A percentile compares a stretch with the other conserved stretches of the same genome.
Conservation (phyloP, 2,888 invertebrate species). For the Tetropium fuscum region DNA sequence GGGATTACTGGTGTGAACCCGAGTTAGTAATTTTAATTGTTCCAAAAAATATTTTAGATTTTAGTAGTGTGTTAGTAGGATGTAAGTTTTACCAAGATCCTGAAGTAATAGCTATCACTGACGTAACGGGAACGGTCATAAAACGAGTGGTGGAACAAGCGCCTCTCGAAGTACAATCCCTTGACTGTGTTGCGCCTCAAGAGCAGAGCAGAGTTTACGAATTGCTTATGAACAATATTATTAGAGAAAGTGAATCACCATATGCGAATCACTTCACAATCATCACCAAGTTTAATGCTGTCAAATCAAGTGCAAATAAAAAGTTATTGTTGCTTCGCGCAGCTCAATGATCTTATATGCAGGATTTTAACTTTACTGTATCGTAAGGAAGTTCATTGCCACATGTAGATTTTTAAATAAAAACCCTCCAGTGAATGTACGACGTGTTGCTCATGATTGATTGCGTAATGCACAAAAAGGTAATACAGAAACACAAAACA, state of each 20-base stretch:
- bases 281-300: constrained; percentile 55
- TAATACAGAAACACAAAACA: neutral
- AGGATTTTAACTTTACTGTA: constrained; percentile 44
- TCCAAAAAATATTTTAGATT: too few species aligned
- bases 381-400: constrained; percentile 14
- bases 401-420: constrained; percentile 41
- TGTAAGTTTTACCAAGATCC: too few species aligned
- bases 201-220: too few species aligned
- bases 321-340: constrained; percentile 52
- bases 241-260: too few species aligned
- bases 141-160: too few species aligned
- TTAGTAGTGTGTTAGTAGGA: too few species aligned
- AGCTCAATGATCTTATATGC: constrained; percentile 31
- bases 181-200: too few species aligned
- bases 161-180: too few species aligned
- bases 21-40: neutral
- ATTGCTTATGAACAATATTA: too few species aligned
- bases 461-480: neutral
- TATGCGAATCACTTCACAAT: constrained; percentile 48
- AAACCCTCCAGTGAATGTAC: constrained; percentile 20
- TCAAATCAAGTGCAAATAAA: constrained; percentile 49
- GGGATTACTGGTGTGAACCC: constrained; percentile 17
- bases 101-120: too few species aligned
- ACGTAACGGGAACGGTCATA: too few species aligned
- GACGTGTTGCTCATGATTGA: neutral